Base-by-base conservation (phyloP, 2,113 vertebrate species). In the Phaetusa simplex region DNA sequence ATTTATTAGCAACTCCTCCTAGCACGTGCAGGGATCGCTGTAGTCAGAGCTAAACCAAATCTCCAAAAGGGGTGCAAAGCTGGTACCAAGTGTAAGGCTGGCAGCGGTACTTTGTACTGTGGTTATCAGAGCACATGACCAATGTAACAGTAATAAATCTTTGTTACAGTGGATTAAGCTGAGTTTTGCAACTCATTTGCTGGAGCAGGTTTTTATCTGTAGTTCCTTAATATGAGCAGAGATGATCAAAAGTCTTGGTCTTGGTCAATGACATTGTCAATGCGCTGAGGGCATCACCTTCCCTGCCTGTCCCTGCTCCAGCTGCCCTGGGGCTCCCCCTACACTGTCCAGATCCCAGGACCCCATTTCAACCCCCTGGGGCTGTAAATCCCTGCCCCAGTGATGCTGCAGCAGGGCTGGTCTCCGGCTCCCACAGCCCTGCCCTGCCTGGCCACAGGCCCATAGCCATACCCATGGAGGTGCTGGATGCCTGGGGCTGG, bases 291-390 rank as follows among this genome's bases (percentile, higher is more conserved):
- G 40, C 14, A 77, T 15, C 55, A 45, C 18, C 8, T 62, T 61
- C 18, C 56, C 30, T 64, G 6, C 5, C 20, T 55, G 65, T 49
- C 26, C 27, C 45, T 87, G 24, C 12, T 11, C 23, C 38, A 59
- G 3, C 4, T 70, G 15, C 10, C 4, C 27, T 73, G n/a, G 18
- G 11, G 7, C 34, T 81, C 4, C 1, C 12, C 8, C 2, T 3
- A 27, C 8, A 9, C 30, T 74, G 10, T 8, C 6, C 50, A 42
- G 45, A 10, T 20, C 19, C 12, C 32, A 79, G 29, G 19, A 70
- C 12, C 10, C 55, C 32, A 38, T 59, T 67, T 59, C 45, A 58
- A 6, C 11, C 14, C 53, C 34, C 20, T 1, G 6, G 17, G 19
- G n/a, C 18, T 40, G 8, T 40, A 9, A 86, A 69, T 30, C 17